Evolutionary conservation across 2,113 vertebrate genomes (phyloP).

Genomic region (Odobenus rosmarus): DNA sequence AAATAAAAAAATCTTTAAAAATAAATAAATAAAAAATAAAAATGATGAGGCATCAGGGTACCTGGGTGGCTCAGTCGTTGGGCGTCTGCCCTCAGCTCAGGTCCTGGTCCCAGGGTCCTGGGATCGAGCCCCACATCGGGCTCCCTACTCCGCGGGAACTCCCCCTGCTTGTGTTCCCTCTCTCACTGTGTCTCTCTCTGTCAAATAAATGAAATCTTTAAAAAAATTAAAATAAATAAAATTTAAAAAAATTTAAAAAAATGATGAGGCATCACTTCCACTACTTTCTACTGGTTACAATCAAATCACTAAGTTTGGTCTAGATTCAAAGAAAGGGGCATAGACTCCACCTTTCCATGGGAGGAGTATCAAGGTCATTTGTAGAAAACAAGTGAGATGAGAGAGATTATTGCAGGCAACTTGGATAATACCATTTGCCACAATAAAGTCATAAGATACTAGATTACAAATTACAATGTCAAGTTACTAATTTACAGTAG

Average conservation of each 20-base stretch:
- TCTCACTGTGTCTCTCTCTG: too few relatives aligned
- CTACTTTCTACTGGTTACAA: not conserved
- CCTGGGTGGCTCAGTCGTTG: too few relatives aligned
- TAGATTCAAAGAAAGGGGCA: not conserved
- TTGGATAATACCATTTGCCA: not conserved
- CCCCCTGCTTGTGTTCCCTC: too few relatives aligned
- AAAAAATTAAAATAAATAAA: too few relatives aligned
- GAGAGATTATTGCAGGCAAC: not conserved
- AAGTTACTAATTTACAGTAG: not conserved
- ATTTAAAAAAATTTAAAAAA: not conserved
- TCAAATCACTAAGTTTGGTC: not conserved
- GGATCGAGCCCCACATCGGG: too few relatives aligned
- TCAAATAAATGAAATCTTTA: too few relatives aligned
- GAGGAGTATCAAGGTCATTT: not conserved
- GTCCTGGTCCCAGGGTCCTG: too few relatives aligned
- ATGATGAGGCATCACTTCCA: not conserved
- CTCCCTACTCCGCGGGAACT: too few relatives aligned
- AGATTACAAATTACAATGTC: not conserved
- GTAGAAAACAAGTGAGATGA: not conserved
- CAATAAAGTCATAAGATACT: not conserved
- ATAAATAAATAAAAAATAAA: not conserved
- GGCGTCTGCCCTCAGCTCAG: too few relatives aligned
- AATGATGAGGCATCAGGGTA: not conserved
- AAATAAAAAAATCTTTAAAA: too few relatives aligned
- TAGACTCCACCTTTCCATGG: not conserved